Evolutionary conservation across 2,888 invertebrate species (phyloP), one percentile per base, ranked within the genome.

Genomic region (Drosophila seclusa): DNA sequence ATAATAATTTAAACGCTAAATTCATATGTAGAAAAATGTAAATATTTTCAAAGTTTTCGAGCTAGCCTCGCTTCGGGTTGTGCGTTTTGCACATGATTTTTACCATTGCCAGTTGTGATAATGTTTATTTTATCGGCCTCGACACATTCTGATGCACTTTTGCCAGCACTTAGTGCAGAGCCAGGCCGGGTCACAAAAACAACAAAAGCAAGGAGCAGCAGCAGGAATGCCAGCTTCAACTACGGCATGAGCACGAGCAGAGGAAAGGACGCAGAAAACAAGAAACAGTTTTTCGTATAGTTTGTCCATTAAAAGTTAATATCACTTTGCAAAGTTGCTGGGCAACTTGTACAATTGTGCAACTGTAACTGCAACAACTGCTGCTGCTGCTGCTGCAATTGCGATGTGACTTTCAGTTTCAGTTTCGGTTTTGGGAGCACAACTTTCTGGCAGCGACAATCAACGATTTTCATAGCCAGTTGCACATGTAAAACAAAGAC

Each of bases 261-360:
- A 42, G 59, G 38, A 68, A 36, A 64, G 59, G 55, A 55, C 40
- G 64, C 52, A 58, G 60, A 66, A 64, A 73, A 78, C 73, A 72
- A 59, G 72, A 61, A 89, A 72, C 85, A 87, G 89, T 89, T 87
- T 87, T 89, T 77, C 79, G 87, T 90, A 70, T 78, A 89, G 85
- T 87, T 90, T 88, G 87, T 88, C 90, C 87, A 88, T 88, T 88
- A 88, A 88, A 88, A 88, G 90, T 88, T 88, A 88, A 88, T 89
- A 90, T 90, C 87, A 88, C 90, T 90, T 87, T 85, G 87, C 63
- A 87, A 87, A 80, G 75, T 79, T 79, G 68, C 38, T 70, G 73
- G 76, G 64, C 67, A 67, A 80, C 77, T 64, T 80, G 58, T 60
- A 68, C 60, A 48, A 71, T 57, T 71, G 71, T 53, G 68, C 67